Evolutionary conservation across 1,140 invertebrate species (phyloP), one percentile per base, ranked within the genome.

Genomic region (Tetragnatha versicolor): DNA sequence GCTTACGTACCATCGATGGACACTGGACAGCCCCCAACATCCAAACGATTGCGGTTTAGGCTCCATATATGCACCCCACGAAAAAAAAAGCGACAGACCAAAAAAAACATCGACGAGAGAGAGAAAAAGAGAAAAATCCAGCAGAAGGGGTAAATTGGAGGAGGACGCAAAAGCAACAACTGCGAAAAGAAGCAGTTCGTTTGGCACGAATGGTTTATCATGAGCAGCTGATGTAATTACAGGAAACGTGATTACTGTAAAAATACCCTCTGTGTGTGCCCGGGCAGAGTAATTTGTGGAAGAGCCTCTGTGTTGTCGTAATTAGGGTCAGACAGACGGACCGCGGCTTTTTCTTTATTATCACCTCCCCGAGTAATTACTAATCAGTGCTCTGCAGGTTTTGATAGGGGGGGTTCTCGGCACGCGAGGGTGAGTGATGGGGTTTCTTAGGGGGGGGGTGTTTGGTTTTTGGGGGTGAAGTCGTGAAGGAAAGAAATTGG

Each of bases 191-290:
- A 75, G 55, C 58, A 61, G 55, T 75, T 75, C 72, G 72, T 75
- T 75, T 75, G 72, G 72, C 72, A 75, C 72, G 72, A 75, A 75
- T 75, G 72, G 25, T 75, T 75, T 75, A 75, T 75, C 72, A 75
- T 75, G 58, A 75, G 31, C 72, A 75, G 72, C 72, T 75, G 72
- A 75, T 75, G 72, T 75, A 75, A 75, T 75, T 75, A 75, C 72
- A 75, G 53, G 72, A 60, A 75, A 75, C 72, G 72, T 75, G 72
- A 75, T 75, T 75, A 75, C 72, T 49, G 72, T 75, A 75, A 75
- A 75, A 75, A 75, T 75, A 75, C 72, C 72, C n/a, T n/a, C n/a
- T n/a, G 63, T 63, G 72, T 63, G 42, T 75, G 63, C 60, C 72
- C 39, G 39, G 72, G 58, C 29, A 7, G n/a, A 29, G 58, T 75